Evolutionary conservation across 2,797 vertebrate species (phyloP).

Genomic region (Characodon lateralis): DNA sequence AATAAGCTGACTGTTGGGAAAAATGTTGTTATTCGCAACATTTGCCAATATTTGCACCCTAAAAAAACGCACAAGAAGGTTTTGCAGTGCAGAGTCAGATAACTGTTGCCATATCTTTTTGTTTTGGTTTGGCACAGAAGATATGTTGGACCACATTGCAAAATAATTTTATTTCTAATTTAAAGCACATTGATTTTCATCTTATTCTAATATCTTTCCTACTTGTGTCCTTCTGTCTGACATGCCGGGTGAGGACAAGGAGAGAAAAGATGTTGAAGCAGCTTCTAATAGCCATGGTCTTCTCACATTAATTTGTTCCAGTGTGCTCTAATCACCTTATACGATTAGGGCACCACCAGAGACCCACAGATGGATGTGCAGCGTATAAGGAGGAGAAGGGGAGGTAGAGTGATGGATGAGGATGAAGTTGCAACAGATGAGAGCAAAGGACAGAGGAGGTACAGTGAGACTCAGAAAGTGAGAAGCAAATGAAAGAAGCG

Average conservation of each 20-base stretch:
- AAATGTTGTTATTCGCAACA: not conserved
- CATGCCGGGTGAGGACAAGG: constrained; percentile 42
- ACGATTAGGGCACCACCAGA: constrained; percentile 50
- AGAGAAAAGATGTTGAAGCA: constrained; percentile 39
- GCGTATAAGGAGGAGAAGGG: constrained; percentile 30
- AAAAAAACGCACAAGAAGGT: not conserved
- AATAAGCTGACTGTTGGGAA: not conserved
- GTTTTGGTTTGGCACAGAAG: not conserved
- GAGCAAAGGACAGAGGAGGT: not conserved
- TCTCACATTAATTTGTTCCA: constrained; percentile 57
- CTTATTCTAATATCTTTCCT: constrained; percentile 6
- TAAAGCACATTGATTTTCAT: not conserved
- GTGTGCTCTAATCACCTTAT: constrained; percentile 63
- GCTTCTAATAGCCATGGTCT: constrained; percentile 44
- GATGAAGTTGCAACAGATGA: constrained; percentile 1
- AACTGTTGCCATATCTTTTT: not conserved
- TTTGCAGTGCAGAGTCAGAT: not conserved
- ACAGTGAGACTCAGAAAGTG: not conserved
- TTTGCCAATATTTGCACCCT: not conserved
- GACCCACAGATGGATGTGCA: constrained; percentile 63
- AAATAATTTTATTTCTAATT: not conserved
- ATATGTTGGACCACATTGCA: not conserved
- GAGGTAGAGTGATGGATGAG: constrained; percentile 43
- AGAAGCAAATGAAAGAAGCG: not conserved
- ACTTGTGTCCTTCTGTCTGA: constrained; percentile 17